Base-by-base conservation (phyloP, 2,888 invertebrate genomes). In the Frankliniella intonsa region DNA sequence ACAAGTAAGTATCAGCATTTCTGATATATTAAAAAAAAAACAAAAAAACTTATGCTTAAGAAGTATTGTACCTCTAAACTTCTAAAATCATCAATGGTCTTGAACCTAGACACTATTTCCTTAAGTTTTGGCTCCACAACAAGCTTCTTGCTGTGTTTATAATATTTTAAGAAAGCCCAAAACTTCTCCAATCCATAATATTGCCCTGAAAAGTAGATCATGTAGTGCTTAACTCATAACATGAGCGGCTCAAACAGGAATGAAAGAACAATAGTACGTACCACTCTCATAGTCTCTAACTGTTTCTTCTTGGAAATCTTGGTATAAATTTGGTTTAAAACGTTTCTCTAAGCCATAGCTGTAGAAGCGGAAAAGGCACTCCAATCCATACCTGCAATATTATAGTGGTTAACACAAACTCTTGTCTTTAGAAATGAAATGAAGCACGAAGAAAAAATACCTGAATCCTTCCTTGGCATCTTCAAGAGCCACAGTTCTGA, bases 101-200 rank as follows among this genome's bases (percentile, higher is more conserved):
- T 94, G 88, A 95, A 97, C 87, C 93, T 93, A 83, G 92, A 90
- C 82, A 97, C 89, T 87, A 92, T 92, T 82, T 92, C 93, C 83
- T 92, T 90, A 80, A 97, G 89, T 86, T 92, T 92, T 0, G 93
- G 90, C 84, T 94, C 93, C 65, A 96, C 94, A 83, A 93, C 92
- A 81, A 96, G 89, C 84, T 93, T 92, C 49, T 89, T 90, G 55
- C 94, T 92, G 87, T 95, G 93, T 88, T 94, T 96, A 89, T 96
- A 98, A 90, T 98, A 99, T 89, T 98, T 98, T 83, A 97, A 90
- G 91, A 99, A 99, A 80, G 98, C 98, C 97, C 99, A 98, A 89
- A 99, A 99, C 89, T 99, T 99, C 90, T 99, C 99, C 85, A 99
- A 89, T 50, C 99, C 99, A 89, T 99, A 99, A 81, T 98, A 90